Base-by-base conservation (phyloP, 2,888 invertebrate species). In the Zeuzera pyrina region DNA sequence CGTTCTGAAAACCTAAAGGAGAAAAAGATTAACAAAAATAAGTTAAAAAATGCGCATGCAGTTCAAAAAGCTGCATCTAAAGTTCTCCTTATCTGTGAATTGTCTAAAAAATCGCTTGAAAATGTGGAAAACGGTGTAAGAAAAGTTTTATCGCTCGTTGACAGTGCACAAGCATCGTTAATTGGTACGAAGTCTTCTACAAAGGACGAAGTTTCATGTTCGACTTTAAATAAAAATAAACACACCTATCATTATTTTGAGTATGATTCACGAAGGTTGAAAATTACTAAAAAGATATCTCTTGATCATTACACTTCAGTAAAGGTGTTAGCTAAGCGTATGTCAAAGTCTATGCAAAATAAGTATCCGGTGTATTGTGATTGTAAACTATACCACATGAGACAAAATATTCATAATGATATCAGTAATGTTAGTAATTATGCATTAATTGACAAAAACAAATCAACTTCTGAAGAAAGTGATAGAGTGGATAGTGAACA, bases 81-180 rank as follows among this genome's bases (percentile, higher is more conserved):
- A 50, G 69, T 84, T 4, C 58, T 83, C 26, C 46, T 71, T 10
- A 78, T 84, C 39, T 84, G 84, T 46, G 68, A 79, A 45, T 57
- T 83, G 41, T 83, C 84, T 24, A 81, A 74, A 53, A 78, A 74
- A 46, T 81, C 84, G 0, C 59, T 84, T 6, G 66, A 69, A 22
- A 81, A 76, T 49, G 81, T 84, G 1, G 81, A 81, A 47, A 48
- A 43, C 36, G 71, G 71, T 30, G 64, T 84, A 8, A 65, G 67
- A 36, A 68, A 60, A 43, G 55, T 74, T 35, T 46, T 72, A 30
- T 49, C 57, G n/a, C 39, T 50, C 31, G 50, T 77, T 39, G 53
- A 58, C 29, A 46, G 42, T 11, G 44, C 56, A 19, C 67, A 73
- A 40, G 42, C 48, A 15, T 39, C 56, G 2, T 41, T 43, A 4